These are phyloP conservation scores for Conops quadrifasciatus DNA, from an alignment of 2,888 invertebrate genomes.

Conservation along the genomic window DNA sequence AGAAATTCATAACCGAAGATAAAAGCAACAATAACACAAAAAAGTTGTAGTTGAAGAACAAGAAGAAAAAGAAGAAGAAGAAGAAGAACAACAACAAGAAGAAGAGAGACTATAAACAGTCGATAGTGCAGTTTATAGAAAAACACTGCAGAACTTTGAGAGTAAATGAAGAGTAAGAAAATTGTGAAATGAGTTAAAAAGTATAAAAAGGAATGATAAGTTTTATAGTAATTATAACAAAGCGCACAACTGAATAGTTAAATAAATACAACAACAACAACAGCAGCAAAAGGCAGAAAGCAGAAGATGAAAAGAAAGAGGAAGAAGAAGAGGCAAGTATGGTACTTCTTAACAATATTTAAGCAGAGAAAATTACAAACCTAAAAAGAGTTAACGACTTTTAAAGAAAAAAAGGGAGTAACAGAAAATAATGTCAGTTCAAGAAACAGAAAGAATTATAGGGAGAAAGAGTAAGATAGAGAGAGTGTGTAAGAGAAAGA, in stretches of 20 bases:
- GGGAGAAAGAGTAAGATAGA: no score
- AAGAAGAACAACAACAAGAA: neutral
- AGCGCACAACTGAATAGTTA: neutral
- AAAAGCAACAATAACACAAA: constrained; percentile 1
- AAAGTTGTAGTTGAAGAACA: neutral
- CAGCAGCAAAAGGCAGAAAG: neutral
- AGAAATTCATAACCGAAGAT: neutral
- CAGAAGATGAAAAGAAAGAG: no score
- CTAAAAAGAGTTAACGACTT: no score
- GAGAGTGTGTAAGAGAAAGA: no score
- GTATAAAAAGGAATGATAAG: neutral
- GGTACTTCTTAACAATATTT: no score
- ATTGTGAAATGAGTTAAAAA: neutral
- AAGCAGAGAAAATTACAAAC: no score
- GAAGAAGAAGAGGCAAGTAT: no score
- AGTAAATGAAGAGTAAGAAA: constrained; percentile 5
- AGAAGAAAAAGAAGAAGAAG: neutral
- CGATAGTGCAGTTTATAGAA: no score
- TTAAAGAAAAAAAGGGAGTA: no score
- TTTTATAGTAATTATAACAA: constrained; percentile 4
- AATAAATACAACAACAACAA: neutral
- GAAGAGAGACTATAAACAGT: no score
- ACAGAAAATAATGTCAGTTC: no score
- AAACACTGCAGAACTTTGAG: neutral
- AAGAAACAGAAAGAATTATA: no score